A percentile compares a stretch with the other conserved stretches of the same genome.
These are phyloP conservation scores for Suillia variegata DNA, from an alignment of 2,888 invertebrate species.

Conservation along the genomic window DNA sequence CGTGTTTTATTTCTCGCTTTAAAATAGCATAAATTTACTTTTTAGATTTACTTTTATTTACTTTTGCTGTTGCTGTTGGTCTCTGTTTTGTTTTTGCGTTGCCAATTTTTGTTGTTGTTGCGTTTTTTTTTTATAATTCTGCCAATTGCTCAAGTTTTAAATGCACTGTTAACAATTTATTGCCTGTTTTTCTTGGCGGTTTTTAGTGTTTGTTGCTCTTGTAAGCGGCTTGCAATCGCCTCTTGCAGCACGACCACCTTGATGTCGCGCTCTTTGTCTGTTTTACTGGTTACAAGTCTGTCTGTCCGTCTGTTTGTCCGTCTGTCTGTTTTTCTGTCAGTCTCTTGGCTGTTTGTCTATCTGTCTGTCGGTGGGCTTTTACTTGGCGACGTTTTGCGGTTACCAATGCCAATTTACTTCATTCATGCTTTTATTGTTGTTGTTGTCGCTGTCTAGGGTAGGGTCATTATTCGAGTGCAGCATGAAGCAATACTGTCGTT, in stretches of 20 bases:
- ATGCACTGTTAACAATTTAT: constrained; percentile 11
- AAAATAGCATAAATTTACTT: constrained; percentile 49
- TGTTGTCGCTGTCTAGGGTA: background rate
- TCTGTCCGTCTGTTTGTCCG: background rate
- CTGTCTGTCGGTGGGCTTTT: constrained; percentile 19
- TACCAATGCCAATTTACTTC: constrained; percentile 39
- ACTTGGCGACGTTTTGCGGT: too few species aligned
- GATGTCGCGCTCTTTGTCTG: constrained; percentile 26
- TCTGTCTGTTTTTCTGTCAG: background rate
- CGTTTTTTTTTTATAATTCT: background rate
- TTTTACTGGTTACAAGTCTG: background rate
- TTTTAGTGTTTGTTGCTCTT: constrained; percentile 3
- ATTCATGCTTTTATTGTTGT: too few species aligned
- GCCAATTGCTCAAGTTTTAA: constrained; percentile 16
- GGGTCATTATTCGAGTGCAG: background rate
- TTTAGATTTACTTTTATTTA: constrained; percentile 2
- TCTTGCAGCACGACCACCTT: constrained; percentile 21
- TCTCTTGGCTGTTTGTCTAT: background rate
- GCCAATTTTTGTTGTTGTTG: background rate
- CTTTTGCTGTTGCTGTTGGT: background rate
- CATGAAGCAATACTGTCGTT: background rate
- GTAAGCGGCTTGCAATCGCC: background rate
- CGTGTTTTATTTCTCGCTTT: constrained; percentile 53
- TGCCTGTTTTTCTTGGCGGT: constrained; percentile 7
- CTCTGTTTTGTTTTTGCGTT: background rate